A percentile compares a stretch with the other conserved stretches of the same genome.
phyloP scores from a whole-genome alignment of 2,113 vertebrate genomes.

The Hystrix cristata region DNA sequence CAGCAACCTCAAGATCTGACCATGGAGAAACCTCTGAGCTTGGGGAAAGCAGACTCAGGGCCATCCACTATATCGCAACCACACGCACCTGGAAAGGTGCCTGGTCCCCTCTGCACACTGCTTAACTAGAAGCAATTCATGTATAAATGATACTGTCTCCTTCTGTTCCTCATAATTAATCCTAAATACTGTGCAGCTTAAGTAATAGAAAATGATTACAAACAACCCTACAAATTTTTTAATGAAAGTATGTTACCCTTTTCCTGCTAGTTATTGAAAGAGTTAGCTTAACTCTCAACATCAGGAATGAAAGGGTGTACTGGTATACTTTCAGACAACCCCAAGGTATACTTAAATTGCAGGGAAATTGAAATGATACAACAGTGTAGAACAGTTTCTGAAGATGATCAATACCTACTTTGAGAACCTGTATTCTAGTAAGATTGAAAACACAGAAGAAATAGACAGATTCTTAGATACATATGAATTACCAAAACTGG shows the following conservation, averaged over 20 bases:
- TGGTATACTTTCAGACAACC: neutral
- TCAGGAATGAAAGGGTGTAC: neutral
- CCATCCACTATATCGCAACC: fast-evolving
- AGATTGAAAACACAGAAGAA: too few species aligned
- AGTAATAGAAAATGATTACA: neutral
- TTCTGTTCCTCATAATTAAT: neutral
- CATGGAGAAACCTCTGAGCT: neutral
- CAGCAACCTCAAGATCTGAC: neutral
- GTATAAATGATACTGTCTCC: neutral
- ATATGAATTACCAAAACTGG: too few species aligned
- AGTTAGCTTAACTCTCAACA: neutral
- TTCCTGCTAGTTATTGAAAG: neutral
- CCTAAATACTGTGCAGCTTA: neutral
- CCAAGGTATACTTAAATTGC: neutral
- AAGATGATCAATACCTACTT: too few species aligned
- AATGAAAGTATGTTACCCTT: neutral
- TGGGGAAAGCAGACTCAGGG: too few species aligned
- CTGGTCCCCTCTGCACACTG: neutral
- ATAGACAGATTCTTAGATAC: too few species aligned
- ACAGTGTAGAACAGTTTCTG: neutral
- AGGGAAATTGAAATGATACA: neutral
- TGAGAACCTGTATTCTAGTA: too few species aligned
- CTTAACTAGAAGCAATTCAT: neutral
- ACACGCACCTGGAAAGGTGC: neutral
- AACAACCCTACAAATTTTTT: neutral